Conservation (phyloP, 2,888 invertebrate species). For the Omphaloscelis lunosa region DNA sequence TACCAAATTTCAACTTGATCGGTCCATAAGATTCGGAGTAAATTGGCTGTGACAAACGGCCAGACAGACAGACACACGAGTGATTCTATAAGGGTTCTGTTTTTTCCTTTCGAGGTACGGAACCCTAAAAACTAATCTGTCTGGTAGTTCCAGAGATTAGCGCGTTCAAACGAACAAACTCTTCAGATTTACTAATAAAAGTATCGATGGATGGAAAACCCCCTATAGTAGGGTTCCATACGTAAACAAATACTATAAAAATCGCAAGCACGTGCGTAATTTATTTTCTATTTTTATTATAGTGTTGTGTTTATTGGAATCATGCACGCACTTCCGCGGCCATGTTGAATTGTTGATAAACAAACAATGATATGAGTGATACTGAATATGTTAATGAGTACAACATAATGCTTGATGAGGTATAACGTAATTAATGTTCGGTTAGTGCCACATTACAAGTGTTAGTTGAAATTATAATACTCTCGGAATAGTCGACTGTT, state of each 20-base stretch:
- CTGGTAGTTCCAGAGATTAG: neutral
- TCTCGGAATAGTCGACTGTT: constrained; percentile 21
- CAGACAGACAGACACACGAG: too few species aligned
- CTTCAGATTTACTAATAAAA: too few species aligned
- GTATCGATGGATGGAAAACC: constrained; percentile 4
- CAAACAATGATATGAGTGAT: constrained; percentile 45
- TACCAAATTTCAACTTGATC: too few species aligned
- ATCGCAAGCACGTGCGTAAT: constrained; percentile 56
- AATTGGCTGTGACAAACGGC: too few species aligned
- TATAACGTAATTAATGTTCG: constrained; percentile 46
- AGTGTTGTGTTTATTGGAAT: constrained; percentile 67
- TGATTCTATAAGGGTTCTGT: too few species aligned
- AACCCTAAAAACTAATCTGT: too few species aligned
- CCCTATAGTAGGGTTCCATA: constrained; percentile 23
- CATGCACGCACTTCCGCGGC: constrained; percentile 71
- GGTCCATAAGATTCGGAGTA: too few species aligned
- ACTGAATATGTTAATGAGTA: constrained; percentile 48
- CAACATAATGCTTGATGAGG: constrained; percentile 60
- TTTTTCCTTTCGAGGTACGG: too few species aligned
- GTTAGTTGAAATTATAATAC: constrained; percentile 25
- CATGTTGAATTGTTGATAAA: constrained; percentile 45
- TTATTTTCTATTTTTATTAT: constrained; percentile 69
- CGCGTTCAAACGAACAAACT: neutral
- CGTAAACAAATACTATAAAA: constrained; percentile 59
- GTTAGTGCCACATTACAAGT: constrained; percentile 44